These are phyloP conservation scores for Falco naumanni DNA, from an alignment of 2,797 vertebrate genomes.

Conservation along the genomic window DNA sequence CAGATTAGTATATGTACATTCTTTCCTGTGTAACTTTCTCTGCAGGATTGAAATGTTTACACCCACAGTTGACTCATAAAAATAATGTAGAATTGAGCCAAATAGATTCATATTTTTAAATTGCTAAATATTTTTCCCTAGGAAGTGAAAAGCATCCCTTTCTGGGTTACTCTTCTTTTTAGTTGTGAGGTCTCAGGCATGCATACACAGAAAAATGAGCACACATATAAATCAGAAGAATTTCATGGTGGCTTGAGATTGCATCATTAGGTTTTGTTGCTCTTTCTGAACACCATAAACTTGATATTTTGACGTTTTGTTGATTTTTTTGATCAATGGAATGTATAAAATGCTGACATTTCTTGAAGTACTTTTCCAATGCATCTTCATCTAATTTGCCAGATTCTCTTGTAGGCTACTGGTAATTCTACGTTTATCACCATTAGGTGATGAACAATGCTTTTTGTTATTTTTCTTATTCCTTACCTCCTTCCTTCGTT, in stretches of 20 bases:
- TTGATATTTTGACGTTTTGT: neutral
- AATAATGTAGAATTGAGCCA: conserved; percentile 12
- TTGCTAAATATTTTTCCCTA: conserved; percentile 38
- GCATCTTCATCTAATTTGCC: neutral
- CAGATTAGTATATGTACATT: conserved; percentile 72
- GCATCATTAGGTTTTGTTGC: neutral
- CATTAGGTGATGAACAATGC: neutral
- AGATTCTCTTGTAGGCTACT: neutral
- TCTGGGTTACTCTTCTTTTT: neutral
- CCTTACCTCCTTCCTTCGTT: neutral
- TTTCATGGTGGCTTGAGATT: neutral
- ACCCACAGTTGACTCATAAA: conserved; percentile 46
- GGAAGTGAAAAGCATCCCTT: neutral
- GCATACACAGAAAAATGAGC: neutral
- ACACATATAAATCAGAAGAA: neutral
- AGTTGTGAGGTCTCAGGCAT: neutral
- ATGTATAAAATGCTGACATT: neutral
- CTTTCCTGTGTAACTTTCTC: conserved; percentile 39
- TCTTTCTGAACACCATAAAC: neutral
- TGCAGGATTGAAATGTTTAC: conserved; percentile 55
- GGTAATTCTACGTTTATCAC: neutral
- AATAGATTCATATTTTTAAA: conserved; percentile 16
- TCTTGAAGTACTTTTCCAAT: neutral
- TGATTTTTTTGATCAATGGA: neutral
- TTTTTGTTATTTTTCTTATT: neutral